These are phyloP conservation scores for Caradrina clavipalpis DNA, from an alignment of 2,888 invertebrate genomes.

Conservation along the genomic window DNA sequence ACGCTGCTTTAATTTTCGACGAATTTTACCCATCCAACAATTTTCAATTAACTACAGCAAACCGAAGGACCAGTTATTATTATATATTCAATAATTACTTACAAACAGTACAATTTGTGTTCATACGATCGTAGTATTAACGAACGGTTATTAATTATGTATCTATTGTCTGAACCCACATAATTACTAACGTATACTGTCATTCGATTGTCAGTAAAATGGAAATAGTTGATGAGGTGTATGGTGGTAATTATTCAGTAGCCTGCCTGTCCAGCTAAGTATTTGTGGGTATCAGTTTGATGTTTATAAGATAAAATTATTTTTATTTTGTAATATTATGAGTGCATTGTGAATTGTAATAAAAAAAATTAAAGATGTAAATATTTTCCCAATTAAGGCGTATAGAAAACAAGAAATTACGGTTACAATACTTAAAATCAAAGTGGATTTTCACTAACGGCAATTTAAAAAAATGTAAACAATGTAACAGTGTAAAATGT, in stretches of 20 bases:
- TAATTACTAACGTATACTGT: slow-evolving; percentile 26
- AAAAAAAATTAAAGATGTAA: too few species aligned
- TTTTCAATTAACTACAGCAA: slow-evolving; percentile 13
- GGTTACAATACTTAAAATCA: too few species aligned
- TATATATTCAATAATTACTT: slow-evolving; percentile 19
- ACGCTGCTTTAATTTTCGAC: too few species aligned
- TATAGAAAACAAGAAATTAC: too few species aligned
- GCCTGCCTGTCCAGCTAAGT: neutral
- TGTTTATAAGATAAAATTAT: too few species aligned
- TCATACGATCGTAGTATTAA: neutral
- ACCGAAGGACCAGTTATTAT: slow-evolving; percentile 5
- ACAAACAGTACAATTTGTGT: slow-evolving; percentile 31
- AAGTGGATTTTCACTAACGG: neutral
- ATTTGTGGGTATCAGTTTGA: neutral
- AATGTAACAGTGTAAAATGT: too few species aligned
- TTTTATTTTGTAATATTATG: too few species aligned
- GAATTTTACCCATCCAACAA: neutral
- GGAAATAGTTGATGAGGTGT: slow-evolving; percentile 13
- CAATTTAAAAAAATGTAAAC: too few species aligned
- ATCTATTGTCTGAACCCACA: slow-evolving; percentile 39
- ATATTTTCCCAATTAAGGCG: too few species aligned
- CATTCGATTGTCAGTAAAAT: slow-evolving; percentile 31
- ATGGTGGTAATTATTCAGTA: slow-evolving; percentile 4
- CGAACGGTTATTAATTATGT: slow-evolving; percentile 45
- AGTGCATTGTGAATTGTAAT: too few species aligned